Conservation (phyloP, 2,113 vertebrate species). For the Eonycteris spelaea region DNA sequence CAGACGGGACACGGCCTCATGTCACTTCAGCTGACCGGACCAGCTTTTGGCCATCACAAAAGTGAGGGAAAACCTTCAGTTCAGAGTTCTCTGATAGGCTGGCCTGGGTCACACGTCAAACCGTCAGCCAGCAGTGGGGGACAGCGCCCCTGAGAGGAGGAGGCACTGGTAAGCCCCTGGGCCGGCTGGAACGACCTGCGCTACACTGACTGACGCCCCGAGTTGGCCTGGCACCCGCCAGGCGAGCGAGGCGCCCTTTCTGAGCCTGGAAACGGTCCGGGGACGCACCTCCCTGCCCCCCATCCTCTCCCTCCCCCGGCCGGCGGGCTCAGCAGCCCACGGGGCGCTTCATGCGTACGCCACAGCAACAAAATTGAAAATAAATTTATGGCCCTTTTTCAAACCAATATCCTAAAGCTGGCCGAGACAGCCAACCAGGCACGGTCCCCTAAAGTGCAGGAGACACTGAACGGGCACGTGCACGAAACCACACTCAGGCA, state of each 20-base stretch:
- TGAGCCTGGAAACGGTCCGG: not conserved
- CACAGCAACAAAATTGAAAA: slow-evolving; percentile 74
- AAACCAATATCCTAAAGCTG: slow-evolving; percentile 71
- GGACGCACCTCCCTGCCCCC: not conserved
- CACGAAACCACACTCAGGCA: not conserved
- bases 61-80: not conserved
- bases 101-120: not conserved
- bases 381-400: slow-evolving; percentile 68
- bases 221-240: not conserved
- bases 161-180: not conserved
- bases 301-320: slow-evolving; percentile 8
- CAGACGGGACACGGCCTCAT: too few relatives aligned
- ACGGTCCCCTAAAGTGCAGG: slow-evolving; percentile 41
- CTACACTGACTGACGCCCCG: not conserved
- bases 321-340: not conserved
- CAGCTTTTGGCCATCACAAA: not conserved
- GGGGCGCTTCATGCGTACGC: slow-evolving; percentile 46
- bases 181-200: too few relatives aligned
- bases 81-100: not conserved
- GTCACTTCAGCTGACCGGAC: not conserved
- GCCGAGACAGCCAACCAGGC: slow-evolving; percentile 51
- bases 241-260: not conserved
- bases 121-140: not conserved
- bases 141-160: not conserved
- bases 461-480: slow-evolving; percentile 60